Conservation (phyloP, 2,797 vertebrate species). For the Malacoraja senta region DNA sequence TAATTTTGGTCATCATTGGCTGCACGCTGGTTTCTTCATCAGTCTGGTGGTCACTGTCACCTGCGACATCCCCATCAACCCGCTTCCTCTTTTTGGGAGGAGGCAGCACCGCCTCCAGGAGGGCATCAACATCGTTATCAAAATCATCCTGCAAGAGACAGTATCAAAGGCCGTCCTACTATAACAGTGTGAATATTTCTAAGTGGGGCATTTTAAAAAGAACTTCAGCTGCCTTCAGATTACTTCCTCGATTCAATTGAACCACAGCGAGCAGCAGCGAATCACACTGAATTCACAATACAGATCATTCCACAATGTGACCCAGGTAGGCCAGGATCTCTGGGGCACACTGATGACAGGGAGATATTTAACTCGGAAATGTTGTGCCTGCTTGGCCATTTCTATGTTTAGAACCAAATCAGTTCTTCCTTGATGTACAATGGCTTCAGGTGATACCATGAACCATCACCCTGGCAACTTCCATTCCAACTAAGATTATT, state of each 20-base stretch:
- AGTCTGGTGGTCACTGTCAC: slow-evolving; percentile 86
- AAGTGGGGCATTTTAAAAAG: neutral
- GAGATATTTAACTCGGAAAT: neutral
- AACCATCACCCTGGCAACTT: neutral
- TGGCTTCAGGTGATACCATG: neutral
- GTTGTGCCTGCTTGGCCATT: neutral
- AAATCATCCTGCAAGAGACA: slow-evolving; percentile 87
- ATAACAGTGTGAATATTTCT: slow-evolving; percentile 17
- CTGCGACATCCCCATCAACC: slow-evolving; percentile 74
- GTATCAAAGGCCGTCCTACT: slow-evolving; percentile 51
- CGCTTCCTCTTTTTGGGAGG: slow-evolving; percentile 88
- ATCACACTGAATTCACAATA: neutral
- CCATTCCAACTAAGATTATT: neutral
- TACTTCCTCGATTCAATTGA: neutral
- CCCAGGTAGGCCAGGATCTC: neutral
- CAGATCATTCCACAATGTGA: neutral
- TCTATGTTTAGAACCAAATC: neutral
- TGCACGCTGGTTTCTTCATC: slow-evolving; percentile 90
- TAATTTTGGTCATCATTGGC: slow-evolving; percentile 99
- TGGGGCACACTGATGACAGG: neutral
- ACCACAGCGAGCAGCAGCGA: neutral
- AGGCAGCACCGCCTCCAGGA: slow-evolving; percentile 91
- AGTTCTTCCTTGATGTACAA: neutral
- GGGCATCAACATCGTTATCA: slow-evolving; percentile 95
- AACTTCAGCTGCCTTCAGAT: neutral